Conservation (phyloP, 2,797 vertebrate species). For the Eulemur rubriventer region DNA sequence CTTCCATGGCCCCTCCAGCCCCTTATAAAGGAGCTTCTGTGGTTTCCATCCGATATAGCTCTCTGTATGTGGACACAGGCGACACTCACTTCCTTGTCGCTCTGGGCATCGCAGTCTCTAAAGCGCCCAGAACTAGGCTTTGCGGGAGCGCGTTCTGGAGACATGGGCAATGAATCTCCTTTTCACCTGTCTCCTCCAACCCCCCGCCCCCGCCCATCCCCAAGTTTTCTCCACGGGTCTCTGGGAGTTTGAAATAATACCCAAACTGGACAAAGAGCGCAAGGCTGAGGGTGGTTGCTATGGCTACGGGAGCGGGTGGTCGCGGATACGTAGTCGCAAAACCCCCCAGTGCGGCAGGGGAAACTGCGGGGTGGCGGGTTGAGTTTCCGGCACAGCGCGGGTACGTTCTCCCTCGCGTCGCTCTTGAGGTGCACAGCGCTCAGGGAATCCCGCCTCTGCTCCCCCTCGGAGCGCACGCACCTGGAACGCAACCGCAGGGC, state of each 20-base stretch:
- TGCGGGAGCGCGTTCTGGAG: background rate
- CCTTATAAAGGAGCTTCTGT: constrained; percentile 46
- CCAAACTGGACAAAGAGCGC: background rate
- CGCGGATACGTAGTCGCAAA: background rate
- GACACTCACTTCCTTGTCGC: background rate
- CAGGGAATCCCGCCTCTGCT: background rate
- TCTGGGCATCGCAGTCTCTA: background rate
- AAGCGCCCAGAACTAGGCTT: background rate
- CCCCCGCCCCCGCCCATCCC: background rate
- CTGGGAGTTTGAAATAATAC: background rate
- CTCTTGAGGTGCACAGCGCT: background rate
- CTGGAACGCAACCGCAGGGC: too few relatives aligned
- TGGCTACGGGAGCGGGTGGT: background rate
- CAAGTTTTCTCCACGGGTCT: background rate
- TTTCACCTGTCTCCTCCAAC: background rate
- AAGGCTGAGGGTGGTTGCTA: background rate
- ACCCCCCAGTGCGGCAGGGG: rapidly evolving
- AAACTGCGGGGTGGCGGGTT: background rate
- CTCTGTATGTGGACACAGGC: background rate
- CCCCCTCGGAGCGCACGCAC: background rate
- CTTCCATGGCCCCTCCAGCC: background rate
- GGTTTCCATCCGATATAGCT: constrained; percentile 50
- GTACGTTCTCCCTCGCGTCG: rapidly evolving
- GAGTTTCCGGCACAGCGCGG: background rate
- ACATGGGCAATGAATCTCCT: background rate